Conservation (phyloP, 2,888 invertebrate species). For the Calameuta idolon region DNA sequence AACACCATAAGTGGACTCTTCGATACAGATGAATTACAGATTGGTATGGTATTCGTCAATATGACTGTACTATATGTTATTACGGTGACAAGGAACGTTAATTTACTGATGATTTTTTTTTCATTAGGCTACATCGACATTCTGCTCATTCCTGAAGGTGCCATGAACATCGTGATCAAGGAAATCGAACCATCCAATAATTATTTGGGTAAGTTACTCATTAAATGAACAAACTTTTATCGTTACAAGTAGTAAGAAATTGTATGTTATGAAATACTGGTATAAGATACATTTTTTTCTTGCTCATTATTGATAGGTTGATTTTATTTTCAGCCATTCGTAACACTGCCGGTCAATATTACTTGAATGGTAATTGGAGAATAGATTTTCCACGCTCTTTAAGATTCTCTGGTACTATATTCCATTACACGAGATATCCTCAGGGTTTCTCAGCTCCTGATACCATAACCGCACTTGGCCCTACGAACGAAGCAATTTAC, state of each 20-base stretch:
- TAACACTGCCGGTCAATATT: slow-evolving; percentile 85
- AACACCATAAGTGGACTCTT: slow-evolving; percentile 80
- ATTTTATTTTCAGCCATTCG: slow-evolving; percentile 77
- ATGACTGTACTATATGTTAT: background rate
- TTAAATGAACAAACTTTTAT: background rate
- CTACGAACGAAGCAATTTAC: slow-evolving; percentile 89
- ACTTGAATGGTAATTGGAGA: slow-evolving; percentile 94
- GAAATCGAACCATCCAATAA: slow-evolving; percentile 88
- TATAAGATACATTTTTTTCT: background rate
- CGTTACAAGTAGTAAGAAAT: background rate
- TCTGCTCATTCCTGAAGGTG: slow-evolving; percentile 89
- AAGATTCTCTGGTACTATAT: slow-evolving; percentile 84
- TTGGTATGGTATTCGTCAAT: slow-evolving; percentile 70
- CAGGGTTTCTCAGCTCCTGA: slow-evolving; percentile 88
- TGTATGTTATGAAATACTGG: background rate
- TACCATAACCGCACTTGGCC: slow-evolving; percentile 84
- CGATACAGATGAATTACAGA: slow-evolving; percentile 78
- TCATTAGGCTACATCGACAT: slow-evolving; percentile 90
- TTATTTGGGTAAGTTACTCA: slow-evolving; percentile 78
- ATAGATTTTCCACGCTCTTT: slow-evolving; percentile 90
- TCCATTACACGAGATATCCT: slow-evolving; percentile 88
- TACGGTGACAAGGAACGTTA: background rate
- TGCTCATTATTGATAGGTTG: background rate
- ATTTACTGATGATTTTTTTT: slow-evolving; percentile 5
- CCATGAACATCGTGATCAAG: slow-evolving; percentile 87